phyloP scores from a whole-genome alignment of 2,113 vertebrate species.

The Suncus etruscus region DNA sequence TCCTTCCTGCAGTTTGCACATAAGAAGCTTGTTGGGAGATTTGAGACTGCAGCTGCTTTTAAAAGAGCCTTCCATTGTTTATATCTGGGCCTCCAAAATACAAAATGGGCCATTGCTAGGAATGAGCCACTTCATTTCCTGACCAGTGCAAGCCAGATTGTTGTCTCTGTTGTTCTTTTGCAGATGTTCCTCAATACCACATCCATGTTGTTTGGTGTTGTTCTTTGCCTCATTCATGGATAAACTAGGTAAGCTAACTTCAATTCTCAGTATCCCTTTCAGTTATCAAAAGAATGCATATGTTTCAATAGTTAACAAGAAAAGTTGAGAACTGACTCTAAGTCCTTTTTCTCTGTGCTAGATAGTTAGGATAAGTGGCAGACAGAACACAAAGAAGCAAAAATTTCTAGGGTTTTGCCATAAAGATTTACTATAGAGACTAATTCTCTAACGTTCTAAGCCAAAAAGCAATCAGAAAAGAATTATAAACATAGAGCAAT shows the following conservation, averaged over 20 bases:
- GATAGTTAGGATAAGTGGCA: not conserved
- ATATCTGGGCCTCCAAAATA: constrained; percentile 80
- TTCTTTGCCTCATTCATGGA: not conserved
- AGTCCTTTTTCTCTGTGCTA: not conserved
- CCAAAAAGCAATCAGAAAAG: not conserved
- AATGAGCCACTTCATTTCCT: constrained; percentile 73
- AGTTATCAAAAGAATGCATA: not conserved
- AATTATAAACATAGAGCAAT: not conserved
- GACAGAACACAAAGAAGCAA: not conserved
- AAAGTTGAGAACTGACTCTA: not conserved
- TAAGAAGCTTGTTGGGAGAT: constrained; percentile 65
- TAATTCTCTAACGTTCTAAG: not conserved
- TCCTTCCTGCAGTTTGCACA: constrained; percentile 68
- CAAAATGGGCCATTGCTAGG: constrained; percentile 74
- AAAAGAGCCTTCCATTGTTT: constrained; percentile 78
- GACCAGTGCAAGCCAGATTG: constrained; percentile 75
- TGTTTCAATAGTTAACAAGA: not conserved
- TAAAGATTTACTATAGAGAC: not conserved
- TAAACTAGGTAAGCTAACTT: not conserved
- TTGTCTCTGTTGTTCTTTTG: constrained; percentile 75
- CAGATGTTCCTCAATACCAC: constrained; percentile 71
- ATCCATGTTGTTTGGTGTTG: not conserved
- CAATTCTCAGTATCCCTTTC: not conserved
- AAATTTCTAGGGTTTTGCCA: not conserved
- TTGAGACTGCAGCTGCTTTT: constrained; percentile 78